phyloP scores from a whole-genome alignment of 1,140 invertebrate species.

The Rhizoglyphus robini region DNA sequence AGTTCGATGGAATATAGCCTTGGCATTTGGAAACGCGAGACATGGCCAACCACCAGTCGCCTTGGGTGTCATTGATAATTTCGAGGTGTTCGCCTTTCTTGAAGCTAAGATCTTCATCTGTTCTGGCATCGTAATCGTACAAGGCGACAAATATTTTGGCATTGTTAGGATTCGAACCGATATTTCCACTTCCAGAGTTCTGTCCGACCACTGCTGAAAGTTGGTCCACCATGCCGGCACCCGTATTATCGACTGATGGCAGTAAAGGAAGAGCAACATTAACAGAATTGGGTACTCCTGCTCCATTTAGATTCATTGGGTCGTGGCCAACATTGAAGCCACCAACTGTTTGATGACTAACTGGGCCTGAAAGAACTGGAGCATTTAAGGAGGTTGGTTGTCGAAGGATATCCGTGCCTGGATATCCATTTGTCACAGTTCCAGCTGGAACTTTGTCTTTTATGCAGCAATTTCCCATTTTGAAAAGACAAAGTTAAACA shows the following conservation, averaged over 20 bases:
- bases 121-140: conserved; percentile 97
- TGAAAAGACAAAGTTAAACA: too few relatives aligned
- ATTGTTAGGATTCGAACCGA: not conserved
- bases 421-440: conserved; percentile 1
- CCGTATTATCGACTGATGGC: conserved; percentile 1
- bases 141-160: conserved; percentile 73
- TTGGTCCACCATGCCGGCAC: conserved; percentile 1
- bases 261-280: not conserved
- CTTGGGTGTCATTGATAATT: conserved; percentile 94
- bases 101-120: conserved; percentile 96
- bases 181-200: conserved; percentile 8
- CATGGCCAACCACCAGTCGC: conserved; percentile 97
- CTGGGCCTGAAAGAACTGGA: conserved; percentile 3
- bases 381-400: conserved; percentile 5
- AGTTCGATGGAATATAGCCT: conserved; percentile 99
- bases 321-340: conserved; percentile 2
- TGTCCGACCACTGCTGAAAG: not conserved
- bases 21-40: conserved; percentile 87
- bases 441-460: not conserved
- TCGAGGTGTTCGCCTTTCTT: conserved; percentile 96
- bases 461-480: conserved; percentile 14
- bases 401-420: conserved; percentile 1
- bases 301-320: conserved; percentile 9
- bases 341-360: not conserved
- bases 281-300: not conserved